Evolutionary conservation across 2,888 invertebrate species (phyloP), one percentile per base, ranked within the genome.

Genomic region (Heterodera filipjevi): DNA sequence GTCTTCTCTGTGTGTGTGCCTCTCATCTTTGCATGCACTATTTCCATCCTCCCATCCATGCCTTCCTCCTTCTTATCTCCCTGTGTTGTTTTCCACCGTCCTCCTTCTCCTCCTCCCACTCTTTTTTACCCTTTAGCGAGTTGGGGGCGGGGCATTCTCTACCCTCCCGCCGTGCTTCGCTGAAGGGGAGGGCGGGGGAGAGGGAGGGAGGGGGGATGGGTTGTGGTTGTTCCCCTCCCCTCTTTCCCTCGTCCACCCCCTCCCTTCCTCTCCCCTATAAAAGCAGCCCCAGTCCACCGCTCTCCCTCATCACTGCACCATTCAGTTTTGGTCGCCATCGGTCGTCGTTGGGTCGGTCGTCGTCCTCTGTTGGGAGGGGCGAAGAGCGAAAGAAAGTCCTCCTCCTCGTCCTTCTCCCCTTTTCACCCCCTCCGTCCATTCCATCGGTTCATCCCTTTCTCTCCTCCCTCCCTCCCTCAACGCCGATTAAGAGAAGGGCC

Each of bases 111-210:
- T 16, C 49, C 53, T 19, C 53, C 53, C 53, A 53, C 27, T 59
- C n/a, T n/a, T n/a, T 59, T 27, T 59, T 59, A n/a, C 59, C 8
- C 59, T 59, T 59, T 27, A n/a, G n/a, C 59, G 59, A 59, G 59
- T 59, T 59, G 59, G 59, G 59, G 59, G 59, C 59, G 59, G 59
- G 27, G 59, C 59, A 59, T 27, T 59, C 59, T n/a, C 59, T 59
- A n/a, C 27, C n/a, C n/a, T n/a, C 59, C 59, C 59, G 10, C 22
- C 59, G 59, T n/a, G 27, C n/a, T 3, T 19, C 49, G 16, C 49
- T 39, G 39, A 12, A 39, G 39, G 39, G 39, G 39, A 14, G 19
- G 49, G 49, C 49, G 49, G 16, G 49, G 44, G 8, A 12, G 44
- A 12, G 44, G 44, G 44, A n/a, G n/a, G n/a, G n/a, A n/a, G n/a